These are phyloP conservation scores for Cervus canadensis DNA, from an alignment of 2,113 vertebrate species.

Conservation along the genomic window DNA sequence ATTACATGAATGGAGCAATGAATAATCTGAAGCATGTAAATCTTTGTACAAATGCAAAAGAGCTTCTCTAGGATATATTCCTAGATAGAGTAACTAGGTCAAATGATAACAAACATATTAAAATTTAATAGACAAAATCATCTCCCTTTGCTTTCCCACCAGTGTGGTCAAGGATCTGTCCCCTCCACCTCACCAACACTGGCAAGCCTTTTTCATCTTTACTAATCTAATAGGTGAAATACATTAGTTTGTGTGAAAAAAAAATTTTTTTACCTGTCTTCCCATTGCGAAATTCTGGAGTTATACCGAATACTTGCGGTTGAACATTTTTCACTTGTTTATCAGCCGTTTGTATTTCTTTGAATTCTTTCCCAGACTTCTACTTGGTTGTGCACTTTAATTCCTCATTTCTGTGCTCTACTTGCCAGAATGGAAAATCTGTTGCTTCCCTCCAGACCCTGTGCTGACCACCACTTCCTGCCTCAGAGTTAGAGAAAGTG, in stretches of 20 bases:
- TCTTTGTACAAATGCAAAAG: constrained; percentile 13
- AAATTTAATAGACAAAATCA: neutral
- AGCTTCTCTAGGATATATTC: constrained; percentile 39
- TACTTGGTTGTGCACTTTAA: neutral
- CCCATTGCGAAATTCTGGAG: neutral
- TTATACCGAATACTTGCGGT: neutral
- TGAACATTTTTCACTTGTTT: neutral
- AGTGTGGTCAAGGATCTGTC: neutral
- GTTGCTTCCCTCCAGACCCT: neutral
- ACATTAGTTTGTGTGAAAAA: neutral
- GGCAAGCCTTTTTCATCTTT: neutral
- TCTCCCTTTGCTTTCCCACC: neutral
- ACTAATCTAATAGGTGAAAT: neutral
- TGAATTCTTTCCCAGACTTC: neutral
- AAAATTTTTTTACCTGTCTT: neutral
- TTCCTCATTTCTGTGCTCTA: neutral
- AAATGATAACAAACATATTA: neutral
- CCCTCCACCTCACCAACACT: neutral
- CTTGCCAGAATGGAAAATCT: neutral
- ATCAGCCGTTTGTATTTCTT: neutral
- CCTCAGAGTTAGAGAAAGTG: neutral
- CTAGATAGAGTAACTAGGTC: neutral
- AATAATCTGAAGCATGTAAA: neutral
- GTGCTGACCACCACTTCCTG: neutral
- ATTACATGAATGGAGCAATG: neutral